These are phyloP conservation scores for Papilio machaon DNA, from an alignment of 1,140 invertebrate species.

Conservation along the genomic window DNA sequence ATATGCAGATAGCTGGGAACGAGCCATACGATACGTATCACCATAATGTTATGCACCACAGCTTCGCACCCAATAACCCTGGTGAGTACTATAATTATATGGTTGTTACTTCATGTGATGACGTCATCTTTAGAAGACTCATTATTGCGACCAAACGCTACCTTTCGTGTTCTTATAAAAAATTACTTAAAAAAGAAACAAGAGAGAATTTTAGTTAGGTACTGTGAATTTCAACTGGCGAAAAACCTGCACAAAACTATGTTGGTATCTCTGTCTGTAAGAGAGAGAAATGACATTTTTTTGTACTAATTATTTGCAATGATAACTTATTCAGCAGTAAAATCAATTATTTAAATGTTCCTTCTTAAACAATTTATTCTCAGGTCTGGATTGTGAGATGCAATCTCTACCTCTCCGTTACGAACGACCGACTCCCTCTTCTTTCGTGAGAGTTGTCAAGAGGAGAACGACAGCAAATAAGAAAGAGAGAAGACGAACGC, in stretches of 20 bases:
- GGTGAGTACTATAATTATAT: constrained; percentile 44
- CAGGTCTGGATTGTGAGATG: constrained; percentile 71
- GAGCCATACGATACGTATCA: constrained; percentile 67
- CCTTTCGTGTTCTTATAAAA: too few species aligned
- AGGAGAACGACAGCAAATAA: constrained; percentile 93
- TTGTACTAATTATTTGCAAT: too few species aligned
- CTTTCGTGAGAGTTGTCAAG: constrained; percentile 86
- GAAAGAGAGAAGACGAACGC: constrained; percentile 95
- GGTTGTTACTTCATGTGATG: not conserved
- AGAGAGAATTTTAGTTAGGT: too few species aligned
- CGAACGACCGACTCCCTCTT: constrained; percentile 64
- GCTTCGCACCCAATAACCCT: constrained; percentile 57
- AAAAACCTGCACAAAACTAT: too few species aligned
- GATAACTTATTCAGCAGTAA: too few species aligned
- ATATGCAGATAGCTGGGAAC: constrained; percentile 65
- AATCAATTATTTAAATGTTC: too few species aligned
- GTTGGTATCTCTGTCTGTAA: too few species aligned
- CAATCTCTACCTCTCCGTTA: constrained; percentile 62
- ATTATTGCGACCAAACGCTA: too few species aligned
- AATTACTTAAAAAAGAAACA: too few species aligned
- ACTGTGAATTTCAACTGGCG: too few species aligned
- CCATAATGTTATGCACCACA: constrained; percentile 62
- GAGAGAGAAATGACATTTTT: too few species aligned
- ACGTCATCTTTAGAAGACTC: not conserved
- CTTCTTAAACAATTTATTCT: constrained; percentile 13